Percentiles rank a stretch among this genome's conserved stretches.
Conservation (phyloP, 2,113 vertebrate species). For the Mesocricetus auratus region DNA sequence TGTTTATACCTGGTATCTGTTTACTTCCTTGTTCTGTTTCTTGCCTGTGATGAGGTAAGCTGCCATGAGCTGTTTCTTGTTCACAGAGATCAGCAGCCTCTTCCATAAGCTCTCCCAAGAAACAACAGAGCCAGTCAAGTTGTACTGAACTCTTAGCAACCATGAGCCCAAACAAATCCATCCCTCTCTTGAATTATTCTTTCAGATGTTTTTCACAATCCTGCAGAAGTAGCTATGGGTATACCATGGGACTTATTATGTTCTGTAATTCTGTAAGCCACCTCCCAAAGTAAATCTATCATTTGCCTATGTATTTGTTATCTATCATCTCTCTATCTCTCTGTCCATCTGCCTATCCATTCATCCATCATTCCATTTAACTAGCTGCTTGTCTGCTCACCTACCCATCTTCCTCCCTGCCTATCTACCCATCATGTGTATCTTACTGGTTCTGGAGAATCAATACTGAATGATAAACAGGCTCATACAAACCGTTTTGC, state of each 20-base stretch:
- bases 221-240: neutral
- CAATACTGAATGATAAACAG: neutral
- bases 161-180: neutral
- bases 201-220: neutral
- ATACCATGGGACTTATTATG: neutral
- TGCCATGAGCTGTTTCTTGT: no score
- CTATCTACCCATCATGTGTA: neutral
- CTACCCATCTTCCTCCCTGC: neutral
- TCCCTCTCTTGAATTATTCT: neutral
- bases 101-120: neutral
- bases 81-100: neutral
- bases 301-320: neutral
- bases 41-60: neutral
- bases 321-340: neutral
- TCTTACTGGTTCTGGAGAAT: neutral
- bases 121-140: neutral
- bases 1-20: neutral
- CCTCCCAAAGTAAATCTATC: neutral
- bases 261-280: neutral
- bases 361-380: neutral
- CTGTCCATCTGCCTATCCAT: neutral
- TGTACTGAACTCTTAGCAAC: neutral
- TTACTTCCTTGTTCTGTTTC: neutral
- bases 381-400: neutral
- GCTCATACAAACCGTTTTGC: neutral